Percentiles rank a stretch among this genome's conserved stretches.
Conservation (phyloP, 2,888 invertebrate genomes). For the Meteorus colon region DNA sequence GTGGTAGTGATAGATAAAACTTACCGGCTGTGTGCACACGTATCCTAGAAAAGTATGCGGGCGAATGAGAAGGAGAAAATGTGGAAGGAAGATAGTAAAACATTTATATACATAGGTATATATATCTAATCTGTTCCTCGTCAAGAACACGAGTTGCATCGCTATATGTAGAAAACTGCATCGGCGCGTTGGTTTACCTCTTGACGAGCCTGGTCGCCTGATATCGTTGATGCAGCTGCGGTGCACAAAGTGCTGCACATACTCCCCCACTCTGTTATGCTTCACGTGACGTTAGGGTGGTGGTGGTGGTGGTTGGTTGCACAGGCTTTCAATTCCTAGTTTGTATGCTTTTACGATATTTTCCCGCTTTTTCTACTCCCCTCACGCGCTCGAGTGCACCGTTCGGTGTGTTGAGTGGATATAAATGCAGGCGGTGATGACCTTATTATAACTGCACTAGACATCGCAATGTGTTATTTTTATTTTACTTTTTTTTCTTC, state of each 20-base stretch:
- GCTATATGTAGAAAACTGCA: conserved; percentile 48
- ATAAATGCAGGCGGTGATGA: background rate
- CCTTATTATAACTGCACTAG: background rate
- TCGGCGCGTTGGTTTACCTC: conserved; percentile 43
- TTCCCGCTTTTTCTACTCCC: conserved; percentile 6
- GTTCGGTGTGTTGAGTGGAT: background rate
- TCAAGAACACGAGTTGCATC: conserved; percentile 35
- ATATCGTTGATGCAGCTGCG: conserved; percentile 55
- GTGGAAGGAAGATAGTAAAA: background rate
- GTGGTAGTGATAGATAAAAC: no score
- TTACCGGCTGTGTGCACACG: background rate
- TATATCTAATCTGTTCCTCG: conserved; percentile 10
- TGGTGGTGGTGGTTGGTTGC: background rate
- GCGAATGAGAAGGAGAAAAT: background rate
- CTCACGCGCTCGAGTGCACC: background rate
- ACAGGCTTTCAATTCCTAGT: no score
- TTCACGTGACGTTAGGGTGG: background rate
- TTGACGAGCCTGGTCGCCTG: conserved; percentile 52
- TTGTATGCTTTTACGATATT: background rate
- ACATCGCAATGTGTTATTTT: background rate
- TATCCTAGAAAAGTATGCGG: conserved; percentile 7
- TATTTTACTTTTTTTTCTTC: no score
- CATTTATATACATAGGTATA: conserved; percentile 17
- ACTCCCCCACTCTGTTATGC: conserved; percentile 41
- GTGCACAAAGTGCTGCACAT: conserved; percentile 55